Conservation (phyloP, 1,140 invertebrate species). For the Anthonomus grandis region DNA sequence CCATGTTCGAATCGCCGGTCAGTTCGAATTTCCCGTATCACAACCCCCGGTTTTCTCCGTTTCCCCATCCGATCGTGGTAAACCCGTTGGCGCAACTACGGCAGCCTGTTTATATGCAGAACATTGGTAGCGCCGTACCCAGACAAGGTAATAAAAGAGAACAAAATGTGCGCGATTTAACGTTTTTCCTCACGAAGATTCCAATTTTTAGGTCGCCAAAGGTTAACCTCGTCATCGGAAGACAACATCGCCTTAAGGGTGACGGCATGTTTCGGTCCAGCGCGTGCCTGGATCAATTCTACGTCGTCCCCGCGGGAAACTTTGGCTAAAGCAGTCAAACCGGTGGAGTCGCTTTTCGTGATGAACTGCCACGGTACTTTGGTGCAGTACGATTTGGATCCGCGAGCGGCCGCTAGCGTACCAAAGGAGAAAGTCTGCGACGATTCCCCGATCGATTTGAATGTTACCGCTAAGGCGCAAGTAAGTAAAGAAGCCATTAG, state of each 20-base stretch:
- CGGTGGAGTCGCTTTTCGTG: conserved; percentile 83
- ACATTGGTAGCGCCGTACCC: conserved; percentile 38
- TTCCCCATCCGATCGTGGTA: conserved; percentile 76
- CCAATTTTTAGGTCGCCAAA: conserved; percentile 54
- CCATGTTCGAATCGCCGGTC: conserved; percentile 50
- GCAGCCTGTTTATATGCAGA: conserved; percentile 58
- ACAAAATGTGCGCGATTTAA: not conserved
- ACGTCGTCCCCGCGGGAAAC: conserved; percentile 44
- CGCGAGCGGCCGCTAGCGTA: conserved; percentile 66
- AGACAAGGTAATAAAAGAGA: conserved; percentile 14
- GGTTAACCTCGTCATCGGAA: conserved; percentile 64
- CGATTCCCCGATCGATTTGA: conserved; percentile 84
- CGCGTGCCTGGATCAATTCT: conserved; percentile 68
- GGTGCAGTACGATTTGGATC: conserved; percentile 88
- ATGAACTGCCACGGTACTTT: conserved; percentile 85
- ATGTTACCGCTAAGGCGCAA: conserved; percentile 73
- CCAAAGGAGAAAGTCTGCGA: conserved; percentile 88
- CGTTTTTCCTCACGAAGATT: not conserved
- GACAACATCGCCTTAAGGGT: conserved; percentile 66
- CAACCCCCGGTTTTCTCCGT: conserved; percentile 85
- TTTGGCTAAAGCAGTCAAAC: conserved; percentile 48
- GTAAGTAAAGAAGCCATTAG: too few relatives aligned
- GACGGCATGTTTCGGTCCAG: conserved; percentile 72
- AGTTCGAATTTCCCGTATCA: conserved; percentile 69
- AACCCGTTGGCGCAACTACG: conserved; percentile 82